Evolutionary conservation across 2,113 vertebrate genomes (phyloP), one percentile per base, ranked within the genome.

Genomic region (Megaleporinus macrocephalus): DNA sequence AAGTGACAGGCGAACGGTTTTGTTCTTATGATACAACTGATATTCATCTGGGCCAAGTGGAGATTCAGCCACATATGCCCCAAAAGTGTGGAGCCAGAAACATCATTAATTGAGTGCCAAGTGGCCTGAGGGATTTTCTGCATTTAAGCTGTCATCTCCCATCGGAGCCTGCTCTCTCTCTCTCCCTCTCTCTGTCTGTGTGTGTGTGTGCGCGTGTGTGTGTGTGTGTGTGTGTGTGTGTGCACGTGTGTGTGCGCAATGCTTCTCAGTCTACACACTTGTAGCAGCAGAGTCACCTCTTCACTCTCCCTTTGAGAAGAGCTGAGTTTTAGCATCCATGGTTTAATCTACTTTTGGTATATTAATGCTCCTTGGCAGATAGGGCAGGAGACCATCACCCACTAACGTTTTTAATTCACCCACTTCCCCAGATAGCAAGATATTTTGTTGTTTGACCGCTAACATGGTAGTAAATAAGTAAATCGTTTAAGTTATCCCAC

Each of bases 81-180:
- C 70, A 78, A 76, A 83, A 69, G 73, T 62, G 71, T 82, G 72
- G 82, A 87, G 87, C 82, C 87, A 87, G 83, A 88, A 89, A 88
- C 84, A 85, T 88, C 86, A 85, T 87, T 84, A 88, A 87, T 83
- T 80, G 78, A 86, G 83, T 87, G 83, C 83, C 87, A 90, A 85
- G 78, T 86, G 84, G 87, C 87, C 83, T 85, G 81, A 68, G 86
- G 87, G 86, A 87, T 82, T 86, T 86, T 86, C 73, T 78, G 86
- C 83, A 74, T 85, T 88, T 84, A 90, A 86, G 83, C 78, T 82
- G 80, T 86, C 85, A 79, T 81, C 62, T 87, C 87, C 81, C 83
- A 70, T 44, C 76, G 84, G 87, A 87, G 78, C 33, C 4, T 53
- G 78, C 79, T 36, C 77, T 83, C 69, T 53, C 83, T 83, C 81